Base-by-base conservation (phyloP, 2,797 vertebrate genomes). In the Pangasius macronema region DNA sequence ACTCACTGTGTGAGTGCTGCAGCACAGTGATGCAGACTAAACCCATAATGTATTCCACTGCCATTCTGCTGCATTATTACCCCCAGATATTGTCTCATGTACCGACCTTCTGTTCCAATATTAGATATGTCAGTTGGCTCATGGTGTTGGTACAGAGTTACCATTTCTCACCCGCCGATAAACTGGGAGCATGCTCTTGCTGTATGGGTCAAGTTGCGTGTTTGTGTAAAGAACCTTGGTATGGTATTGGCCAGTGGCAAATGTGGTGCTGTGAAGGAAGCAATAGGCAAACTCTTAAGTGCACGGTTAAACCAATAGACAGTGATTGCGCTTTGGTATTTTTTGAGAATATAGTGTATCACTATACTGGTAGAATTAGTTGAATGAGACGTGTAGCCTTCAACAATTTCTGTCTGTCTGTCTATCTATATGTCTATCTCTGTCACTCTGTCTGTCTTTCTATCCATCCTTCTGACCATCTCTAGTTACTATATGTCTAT, bases 61-160 rank as follows among this genome's bases (percentile, higher is more conserved):
- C 92, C 93, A 91, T 92, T 92, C 92, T 89, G 85, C 89, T 72
- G 88, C 90, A 89, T 93, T 93, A 93, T 93, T 94, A 93, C 90
- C 91, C 92, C 80, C 91, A 87, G 92, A 93, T 93, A 94, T 94
- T 93, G 93, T 94, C 92, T 92, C 92, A 89, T 93, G 92, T 93
- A 86, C 90, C 88, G 86, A 91, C 90, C 88, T 93, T 92, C 91
- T 55, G 33, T 90, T 91, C 73, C 91, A 92, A 93, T 93, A 94
- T 93, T 92, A 93, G 92, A 89, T 91, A 90, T 90, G 88, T 88
- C 82, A 87, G 87, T 87, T 89, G 87, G 84, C 85, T 70, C 84
- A 82, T 86, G 79, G 88, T 92, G 91, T 93, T 93, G 91, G 92
- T 92, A 87, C 87, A 92, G 91, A 90, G 90, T 91, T 92, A 92